Percentiles rank a stretch among this genome's conserved stretches.
These are phyloP conservation scores for Apocrypta bakeri DNA, from an alignment of 1,140 invertebrate species.

Conservation along the genomic window DNA sequence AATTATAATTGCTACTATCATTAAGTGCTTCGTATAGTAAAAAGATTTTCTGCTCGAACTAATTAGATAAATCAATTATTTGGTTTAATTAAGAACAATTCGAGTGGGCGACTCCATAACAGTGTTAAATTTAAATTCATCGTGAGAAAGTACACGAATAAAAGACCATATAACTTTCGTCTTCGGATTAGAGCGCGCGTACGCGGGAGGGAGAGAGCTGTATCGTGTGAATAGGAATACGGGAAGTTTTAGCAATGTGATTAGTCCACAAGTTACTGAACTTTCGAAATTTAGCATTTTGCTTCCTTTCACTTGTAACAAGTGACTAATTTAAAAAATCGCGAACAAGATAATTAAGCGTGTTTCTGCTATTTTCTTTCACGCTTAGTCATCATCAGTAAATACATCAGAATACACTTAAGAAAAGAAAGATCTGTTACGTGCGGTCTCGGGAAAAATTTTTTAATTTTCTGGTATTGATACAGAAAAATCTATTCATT, in stretches of 20 bases:
- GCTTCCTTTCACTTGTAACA: neutral
- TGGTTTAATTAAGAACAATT: neutral
- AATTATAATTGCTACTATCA: neutral
- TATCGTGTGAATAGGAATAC: neutral
- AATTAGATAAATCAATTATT: neutral
- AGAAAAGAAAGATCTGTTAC: too few species aligned
- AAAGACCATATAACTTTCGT: neutral
- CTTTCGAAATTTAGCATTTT: slow-evolving; percentile 19
- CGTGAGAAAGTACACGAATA: neutral
- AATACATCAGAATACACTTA: too few species aligned
- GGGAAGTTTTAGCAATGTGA: slow-evolving; percentile 24
- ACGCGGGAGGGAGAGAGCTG: neutral
- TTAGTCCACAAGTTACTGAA: neutral
- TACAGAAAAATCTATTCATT: too few species aligned
- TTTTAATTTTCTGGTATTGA: too few species aligned
- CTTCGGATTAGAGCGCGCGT: neutral
- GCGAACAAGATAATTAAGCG: too few species aligned
- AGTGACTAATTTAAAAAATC: neutral
- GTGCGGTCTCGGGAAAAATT: too few species aligned
- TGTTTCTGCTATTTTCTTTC: too few species aligned
- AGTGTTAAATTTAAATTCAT: neutral
- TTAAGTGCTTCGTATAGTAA: neutral
- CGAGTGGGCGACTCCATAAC: neutral
- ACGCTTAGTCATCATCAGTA: too few species aligned
- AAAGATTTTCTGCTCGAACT: neutral